Conservation (phyloP, 2,888 invertebrate genomes). For the Anticlea derivata region DNA sequence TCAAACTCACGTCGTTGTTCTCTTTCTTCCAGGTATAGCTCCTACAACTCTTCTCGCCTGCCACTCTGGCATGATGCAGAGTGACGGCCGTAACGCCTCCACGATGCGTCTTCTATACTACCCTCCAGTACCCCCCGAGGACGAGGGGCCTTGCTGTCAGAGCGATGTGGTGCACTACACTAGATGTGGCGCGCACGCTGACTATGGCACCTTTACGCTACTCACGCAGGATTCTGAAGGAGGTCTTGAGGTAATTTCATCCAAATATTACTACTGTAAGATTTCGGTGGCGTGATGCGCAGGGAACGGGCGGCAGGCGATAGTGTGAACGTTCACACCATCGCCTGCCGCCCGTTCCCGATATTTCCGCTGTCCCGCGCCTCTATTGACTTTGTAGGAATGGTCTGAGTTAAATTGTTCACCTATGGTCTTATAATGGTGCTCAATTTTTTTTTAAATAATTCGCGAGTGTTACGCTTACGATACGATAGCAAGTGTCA, state of each 20-base stretch:
- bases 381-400: too few species aligned
- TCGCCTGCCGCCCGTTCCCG: too few species aligned
- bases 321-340: too few species aligned
- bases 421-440: too few species aligned
- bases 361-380: too few species aligned
- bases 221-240: slow-evolving; percentile 90
- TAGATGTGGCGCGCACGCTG: slow-evolving; percentile 88
- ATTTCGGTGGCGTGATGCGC: too few species aligned
- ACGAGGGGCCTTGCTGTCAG: slow-evolving; percentile 76
- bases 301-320: not conserved
- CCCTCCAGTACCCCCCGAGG: slow-evolving; percentile 86
- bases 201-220: slow-evolving; percentile 90
- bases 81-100: slow-evolving; percentile 86
- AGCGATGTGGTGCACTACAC: slow-evolving; percentile 70
- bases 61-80: slow-evolving; percentile 86
- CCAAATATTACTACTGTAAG: too few species aligned
- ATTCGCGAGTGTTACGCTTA: too few species aligned
- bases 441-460: too few species aligned
- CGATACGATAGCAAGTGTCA: too few species aligned
- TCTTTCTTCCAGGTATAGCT: slow-evolving; percentile 76
- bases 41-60: slow-evolving; percentile 85
- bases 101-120: slow-evolving; percentile 89
- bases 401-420: too few species aligned
- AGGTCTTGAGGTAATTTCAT: slow-evolving; percentile 84
- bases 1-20: too few species aligned